Evolutionary conservation across 2,113 vertebrate genomes (phyloP).

Genomic region (Eublepharis macularius): DNA sequence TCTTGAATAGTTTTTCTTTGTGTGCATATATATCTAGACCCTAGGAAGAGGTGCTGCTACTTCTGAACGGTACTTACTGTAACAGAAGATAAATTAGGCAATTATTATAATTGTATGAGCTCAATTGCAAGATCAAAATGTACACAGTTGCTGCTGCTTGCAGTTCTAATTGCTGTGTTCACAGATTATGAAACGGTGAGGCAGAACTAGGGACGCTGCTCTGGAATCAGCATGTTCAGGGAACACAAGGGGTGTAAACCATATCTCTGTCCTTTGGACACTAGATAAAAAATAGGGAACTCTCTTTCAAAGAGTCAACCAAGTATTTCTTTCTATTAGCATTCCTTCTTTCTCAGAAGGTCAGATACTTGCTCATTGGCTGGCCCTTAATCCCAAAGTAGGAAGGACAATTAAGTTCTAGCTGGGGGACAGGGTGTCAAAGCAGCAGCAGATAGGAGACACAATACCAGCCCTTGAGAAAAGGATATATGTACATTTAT

Average conservation of each 20-base stretch:
- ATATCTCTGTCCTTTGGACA: slow-evolving; percentile 4
- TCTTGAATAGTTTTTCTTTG: background rate
- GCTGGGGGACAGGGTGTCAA: background rate
- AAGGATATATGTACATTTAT: too few relatives aligned
- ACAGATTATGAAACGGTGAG: background rate
- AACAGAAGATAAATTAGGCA: accelerated
- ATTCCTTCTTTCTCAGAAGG: background rate
- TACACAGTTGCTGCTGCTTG: background rate
- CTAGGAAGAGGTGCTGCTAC: background rate
- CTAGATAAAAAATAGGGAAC: background rate
- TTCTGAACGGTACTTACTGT: accelerated
- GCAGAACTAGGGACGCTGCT: background rate
- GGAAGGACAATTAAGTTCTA: background rate
- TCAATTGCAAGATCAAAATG: background rate
- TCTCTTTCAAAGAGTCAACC: background rate
- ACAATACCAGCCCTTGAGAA: background rate
- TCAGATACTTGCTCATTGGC: background rate
- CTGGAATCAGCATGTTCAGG: background rate
- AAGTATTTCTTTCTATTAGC: background rate
- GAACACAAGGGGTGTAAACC: background rate
- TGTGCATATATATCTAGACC: background rate
- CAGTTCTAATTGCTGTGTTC: background rate
- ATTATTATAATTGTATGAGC: background rate
- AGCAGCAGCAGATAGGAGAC: background rate
- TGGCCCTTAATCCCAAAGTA: too few relatives aligned